phyloP scores from a whole-genome alignment of 2,888 invertebrate species.

The Eulithis prunata region DNA sequence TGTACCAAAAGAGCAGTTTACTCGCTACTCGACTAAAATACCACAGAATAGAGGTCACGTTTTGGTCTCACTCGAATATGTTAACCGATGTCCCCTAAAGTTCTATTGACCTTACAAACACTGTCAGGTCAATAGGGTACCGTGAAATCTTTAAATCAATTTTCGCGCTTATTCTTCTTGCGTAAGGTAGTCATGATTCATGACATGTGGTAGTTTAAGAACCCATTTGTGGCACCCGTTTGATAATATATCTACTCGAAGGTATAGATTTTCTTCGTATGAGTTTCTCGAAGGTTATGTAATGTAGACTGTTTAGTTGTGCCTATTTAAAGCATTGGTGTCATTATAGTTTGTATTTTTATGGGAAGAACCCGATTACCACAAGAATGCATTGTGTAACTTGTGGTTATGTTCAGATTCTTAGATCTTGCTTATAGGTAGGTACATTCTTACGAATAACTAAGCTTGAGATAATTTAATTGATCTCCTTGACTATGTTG shows the following conservation, averaged over 20 bases:
- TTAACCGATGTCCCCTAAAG: slow-evolving; percentile 21
- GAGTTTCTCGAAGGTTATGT: slow-evolving; percentile 2
- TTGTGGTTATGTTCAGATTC: background rate
- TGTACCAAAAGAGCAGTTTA: too few relatives aligned
- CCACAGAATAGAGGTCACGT: slow-evolving; percentile 9
- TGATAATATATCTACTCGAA: slow-evolving; percentile 15
- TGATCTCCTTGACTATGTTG: background rate
- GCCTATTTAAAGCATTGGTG: background rate
- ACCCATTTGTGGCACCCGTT: slow-evolving; percentile 53
- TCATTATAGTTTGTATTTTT: slow-evolving; percentile 3
- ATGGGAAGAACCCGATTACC: slow-evolving; percentile 12
- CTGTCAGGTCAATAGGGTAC: slow-evolving; percentile 41
- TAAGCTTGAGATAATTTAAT: background rate
- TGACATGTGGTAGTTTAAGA: slow-evolving; percentile 54
- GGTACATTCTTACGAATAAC: background rate
- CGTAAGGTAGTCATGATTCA: slow-evolving; percentile 50
- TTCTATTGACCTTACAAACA: slow-evolving; percentile 43
- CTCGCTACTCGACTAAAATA: background rate
- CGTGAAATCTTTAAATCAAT: slow-evolving; percentile 54
- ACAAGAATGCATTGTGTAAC: slow-evolving; percentile 13
- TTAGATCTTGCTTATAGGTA: slow-evolving; percentile 6
- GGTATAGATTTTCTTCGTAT: background rate
- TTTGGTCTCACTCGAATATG: slow-evolving; percentile 8
- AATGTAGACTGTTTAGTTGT: background rate
- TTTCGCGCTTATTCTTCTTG: slow-evolving; percentile 50